Evolutionary conservation across 2,888 invertebrate genomes (phyloP), one percentile per base, ranked within the genome.

Genomic region (Cantharis nigra): DNA sequence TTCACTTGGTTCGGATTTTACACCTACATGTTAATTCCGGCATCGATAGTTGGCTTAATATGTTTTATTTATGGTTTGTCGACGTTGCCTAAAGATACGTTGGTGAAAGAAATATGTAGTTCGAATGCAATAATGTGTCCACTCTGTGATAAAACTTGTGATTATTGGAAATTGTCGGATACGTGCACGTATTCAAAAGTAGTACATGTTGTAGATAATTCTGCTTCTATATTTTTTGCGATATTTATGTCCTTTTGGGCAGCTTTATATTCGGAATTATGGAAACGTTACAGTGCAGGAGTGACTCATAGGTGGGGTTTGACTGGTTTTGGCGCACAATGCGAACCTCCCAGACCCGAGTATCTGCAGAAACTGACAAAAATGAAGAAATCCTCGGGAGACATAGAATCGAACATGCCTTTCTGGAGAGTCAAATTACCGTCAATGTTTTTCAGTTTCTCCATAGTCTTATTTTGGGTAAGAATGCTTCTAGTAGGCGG

Each of bases 1-100:
- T 96, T 95, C 88, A 93, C 95, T 13, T 96, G 96, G 96, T 89
- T 96, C 69, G 96, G 96, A 62, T 96, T 95, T 89, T 96, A 96
- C 86, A 96, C 95, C 0, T 92, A 93, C 85, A 95, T 95, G 94
- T 89, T 96, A 75, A 93, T 96, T 81, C 94, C 94, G 11, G 92
- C 94, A 3, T 91, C 94, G 74, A 87, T 94, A 72, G 89, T 93
- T 72, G 95, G 95, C 13, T 84, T 94, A 18, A 80, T 94, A 18
- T 93, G 93, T 85, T 92, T 94, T 82, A 81, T 93, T 3, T 93
- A 91, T 83, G 92, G 92, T 80, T 87, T 90, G 69, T 79, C 88
- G 0, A 91, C 91, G 20, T 86, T 91, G 83, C 85, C 85, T 64
- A 84, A 86, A 9, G 91, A 92, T 85, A 87, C 85, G 11, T 82